Evolutionary conservation across 2,888 invertebrate genomes (phyloP).

Genomic region (Bimastos eiseni): DNA sequence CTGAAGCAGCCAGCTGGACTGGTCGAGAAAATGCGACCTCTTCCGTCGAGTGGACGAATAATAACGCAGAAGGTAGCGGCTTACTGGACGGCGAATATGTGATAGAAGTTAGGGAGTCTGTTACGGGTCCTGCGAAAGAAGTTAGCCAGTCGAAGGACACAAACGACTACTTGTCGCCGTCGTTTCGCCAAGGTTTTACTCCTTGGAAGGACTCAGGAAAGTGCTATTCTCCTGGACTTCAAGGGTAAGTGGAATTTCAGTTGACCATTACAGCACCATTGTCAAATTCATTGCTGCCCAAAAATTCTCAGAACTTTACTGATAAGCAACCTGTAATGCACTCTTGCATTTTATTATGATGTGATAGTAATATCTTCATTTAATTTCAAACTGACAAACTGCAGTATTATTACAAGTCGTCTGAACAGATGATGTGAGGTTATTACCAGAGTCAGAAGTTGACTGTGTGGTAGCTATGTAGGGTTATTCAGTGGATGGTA

Average conservation of each 20-base stretch:
- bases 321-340: neutral
- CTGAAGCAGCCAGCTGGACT: neutral
- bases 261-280: neutral
- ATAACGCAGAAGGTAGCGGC: neutral
- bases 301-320: neutral
- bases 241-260: conserved; percentile 29
- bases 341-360: neutral
- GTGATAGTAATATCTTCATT: too few relatives aligned
- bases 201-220: conserved; percentile 29
- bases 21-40: neutral
- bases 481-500: too few relatives aligned
- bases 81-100: neutral
- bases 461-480: too few relatives aligned
- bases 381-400: too few relatives aligned
- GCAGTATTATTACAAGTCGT: too few relatives aligned
- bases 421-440: too few relatives aligned
- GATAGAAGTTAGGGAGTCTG: neutral
- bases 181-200: neutral
- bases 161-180: neutral
- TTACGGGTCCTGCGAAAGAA: neutral
- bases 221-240: conserved; percentile 27
- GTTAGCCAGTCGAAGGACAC: neutral
- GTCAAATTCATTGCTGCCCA: neutral
- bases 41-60: neutral
- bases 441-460: too few relatives aligned